Percentiles rank a stretch among this genome's conserved stretches.
Conservation (phyloP, 2,888 invertebrate genomes). For the Biston betularia region DNA sequence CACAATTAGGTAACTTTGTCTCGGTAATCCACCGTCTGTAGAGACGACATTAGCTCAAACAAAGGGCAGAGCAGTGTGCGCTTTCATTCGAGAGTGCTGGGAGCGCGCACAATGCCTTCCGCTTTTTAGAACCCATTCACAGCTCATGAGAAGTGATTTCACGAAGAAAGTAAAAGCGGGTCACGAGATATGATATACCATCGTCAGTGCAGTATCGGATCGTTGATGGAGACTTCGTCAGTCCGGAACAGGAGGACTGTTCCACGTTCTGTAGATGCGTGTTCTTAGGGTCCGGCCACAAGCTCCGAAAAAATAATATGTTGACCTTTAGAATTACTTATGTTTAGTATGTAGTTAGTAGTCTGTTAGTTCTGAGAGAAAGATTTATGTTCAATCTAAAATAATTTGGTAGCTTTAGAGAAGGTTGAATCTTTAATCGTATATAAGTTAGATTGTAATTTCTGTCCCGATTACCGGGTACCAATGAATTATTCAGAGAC, state of each 20-base stretch:
- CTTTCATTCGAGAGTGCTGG: conserved; percentile 75
- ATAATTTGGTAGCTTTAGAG: too few relatives aligned
- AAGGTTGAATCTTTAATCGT: too few relatives aligned
- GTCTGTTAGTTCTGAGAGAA: too few relatives aligned
- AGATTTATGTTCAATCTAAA: too few relatives aligned
- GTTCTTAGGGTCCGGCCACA: too few relatives aligned
- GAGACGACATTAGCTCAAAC: conserved; percentile 31
- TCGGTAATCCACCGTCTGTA: conserved; percentile 13
- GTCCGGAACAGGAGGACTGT: not conserved
- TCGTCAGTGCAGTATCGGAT: conserved; percentile 19
- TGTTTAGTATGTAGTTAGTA: too few relatives aligned
- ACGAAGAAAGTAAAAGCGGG: conserved; percentile 83
- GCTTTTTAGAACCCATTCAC: conserved; percentile 77
- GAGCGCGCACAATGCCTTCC: conserved; percentile 75
- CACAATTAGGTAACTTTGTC: conserved; percentile 17
- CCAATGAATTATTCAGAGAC: too few relatives aligned
- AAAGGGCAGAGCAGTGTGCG: conserved; percentile 38
- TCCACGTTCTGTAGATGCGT: too few relatives aligned
- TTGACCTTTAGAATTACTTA: too few relatives aligned
- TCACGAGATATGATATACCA: conserved; percentile 50
- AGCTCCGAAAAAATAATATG: too few relatives aligned
- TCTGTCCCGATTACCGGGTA: too few relatives aligned
- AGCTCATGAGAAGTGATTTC: conserved; percentile 78
- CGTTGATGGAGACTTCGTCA: not conserved
- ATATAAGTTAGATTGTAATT: too few relatives aligned